Evolutionary conservation across 2,888 invertebrate genomes (phyloP).

Genomic region (Papilio elwesi): DNA sequence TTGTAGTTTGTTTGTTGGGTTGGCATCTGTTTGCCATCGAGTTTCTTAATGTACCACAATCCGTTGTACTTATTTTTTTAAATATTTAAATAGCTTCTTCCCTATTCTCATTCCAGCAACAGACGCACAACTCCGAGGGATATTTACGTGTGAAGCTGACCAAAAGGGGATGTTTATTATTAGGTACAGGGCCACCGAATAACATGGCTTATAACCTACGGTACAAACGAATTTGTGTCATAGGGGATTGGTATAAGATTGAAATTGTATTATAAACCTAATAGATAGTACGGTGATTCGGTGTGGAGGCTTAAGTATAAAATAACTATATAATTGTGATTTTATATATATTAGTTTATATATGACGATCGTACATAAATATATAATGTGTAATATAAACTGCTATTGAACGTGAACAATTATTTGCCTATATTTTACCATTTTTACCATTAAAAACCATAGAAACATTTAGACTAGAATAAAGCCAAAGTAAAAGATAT

Average conservation of each 20-base stretch:
- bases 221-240: constrained; percentile 5
- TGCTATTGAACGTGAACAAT: neutral
- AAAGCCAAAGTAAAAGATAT: neutral
- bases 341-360: constrained; percentile 25
- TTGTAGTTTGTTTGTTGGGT: no score
- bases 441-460: neutral
- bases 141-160: constrained; percentile 48
- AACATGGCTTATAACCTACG: no score
- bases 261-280: constrained; percentile 11
- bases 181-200: constrained; percentile 18
- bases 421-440: constrained; percentile 18
- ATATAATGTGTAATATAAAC: neutral
- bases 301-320: constrained; percentile 30
- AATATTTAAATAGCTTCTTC: no score
- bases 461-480: neutral
- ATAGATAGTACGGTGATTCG: neutral
- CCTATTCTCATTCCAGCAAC: constrained; percentile 36
- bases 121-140: constrained; percentile 47
- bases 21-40: no score
- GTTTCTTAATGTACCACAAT: no score
- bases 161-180: constrained; percentile 38
- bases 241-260: constrained; percentile 1
- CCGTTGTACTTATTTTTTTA: no score
- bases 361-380: constrained; percentile 5
- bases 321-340: constrained; percentile 31